These are phyloP conservation scores for Oscheius onirici DNA, from an alignment of 2,888 invertebrate species.

Conservation along the genomic window DNA sequence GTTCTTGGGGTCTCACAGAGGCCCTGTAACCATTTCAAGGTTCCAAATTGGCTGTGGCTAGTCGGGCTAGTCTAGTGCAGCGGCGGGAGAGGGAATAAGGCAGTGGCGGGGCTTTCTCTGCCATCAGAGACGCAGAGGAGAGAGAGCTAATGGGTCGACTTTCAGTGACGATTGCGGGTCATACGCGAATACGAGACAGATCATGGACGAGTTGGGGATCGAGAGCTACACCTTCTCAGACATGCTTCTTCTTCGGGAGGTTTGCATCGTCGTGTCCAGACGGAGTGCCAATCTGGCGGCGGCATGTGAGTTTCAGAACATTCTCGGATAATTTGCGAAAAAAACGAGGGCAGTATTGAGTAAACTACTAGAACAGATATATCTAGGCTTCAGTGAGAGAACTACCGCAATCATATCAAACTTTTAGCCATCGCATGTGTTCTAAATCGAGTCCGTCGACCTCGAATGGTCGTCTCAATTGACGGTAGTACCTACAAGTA, in stretches of 20 bases:
- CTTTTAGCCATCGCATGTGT: constrained; percentile 79
- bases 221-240: constrained; percentile 73
- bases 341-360: background rate
- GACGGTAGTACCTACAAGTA: constrained; percentile 94
- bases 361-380: too few relatives aligned
- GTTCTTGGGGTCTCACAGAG: constrained; percentile 23
- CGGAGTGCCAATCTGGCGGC: constrained; percentile 92
- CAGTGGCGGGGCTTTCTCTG: background rate
- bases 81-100: background rate
- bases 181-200: constrained; percentile 80
- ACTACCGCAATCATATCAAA: too few relatives aligned
- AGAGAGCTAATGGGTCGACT: background rate
- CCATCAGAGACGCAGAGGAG: background rate
- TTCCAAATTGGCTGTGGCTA: background rate
- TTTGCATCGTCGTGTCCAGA: constrained; percentile 89
- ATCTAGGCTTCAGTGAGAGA: too few relatives aligned
- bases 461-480: constrained; percentile 85
- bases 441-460: constrained; percentile 87
- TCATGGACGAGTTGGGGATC: constrained; percentile 87
- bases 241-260: constrained; percentile 81
- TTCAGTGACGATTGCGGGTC: constrained; percentile 66
- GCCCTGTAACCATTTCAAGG: constrained; percentile 22
- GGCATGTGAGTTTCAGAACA: constrained; percentile 74
- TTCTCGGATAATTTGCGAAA: background rate
- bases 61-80: background rate